A percentile compares a stretch with the other conserved stretches of the same genome.
phyloP scores from a whole-genome alignment of 1,140 invertebrate genomes.

The Drosophila gunungcola region DNA sequence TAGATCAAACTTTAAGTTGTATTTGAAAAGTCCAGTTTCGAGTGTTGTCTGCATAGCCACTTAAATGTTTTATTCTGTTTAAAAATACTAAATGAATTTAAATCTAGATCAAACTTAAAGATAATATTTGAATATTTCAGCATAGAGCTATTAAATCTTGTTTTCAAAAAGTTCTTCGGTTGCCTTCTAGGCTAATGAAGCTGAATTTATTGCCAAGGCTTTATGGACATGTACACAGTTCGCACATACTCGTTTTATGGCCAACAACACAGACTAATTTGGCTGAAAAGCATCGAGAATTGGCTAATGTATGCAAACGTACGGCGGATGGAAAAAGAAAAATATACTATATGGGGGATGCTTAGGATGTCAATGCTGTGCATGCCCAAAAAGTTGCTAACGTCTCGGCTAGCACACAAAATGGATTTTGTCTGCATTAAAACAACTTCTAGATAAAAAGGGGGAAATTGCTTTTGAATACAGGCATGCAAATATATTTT shows the following conservation, averaged over 20 bases:
- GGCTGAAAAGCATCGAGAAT: slow-evolving; percentile 44
- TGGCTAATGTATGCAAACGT: slow-evolving; percentile 65
- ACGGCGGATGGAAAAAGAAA: neutral
- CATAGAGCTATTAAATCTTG: slow-evolving; percentile 15
- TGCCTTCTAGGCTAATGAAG: slow-evolving; percentile 51
- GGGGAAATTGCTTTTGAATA: slow-evolving; percentile 69
- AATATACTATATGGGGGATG: neutral
- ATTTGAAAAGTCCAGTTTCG: neutral
- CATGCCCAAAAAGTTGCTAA: slow-evolving; percentile 50
- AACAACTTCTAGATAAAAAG: slow-evolving; percentile 68
- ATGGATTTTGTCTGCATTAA: slow-evolving; percentile 61
- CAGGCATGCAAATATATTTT: slow-evolving; percentile 22
- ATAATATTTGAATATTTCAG: neutral
- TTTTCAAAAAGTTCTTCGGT: slow-evolving; percentile 20
- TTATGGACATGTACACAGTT: slow-evolving; percentile 61
- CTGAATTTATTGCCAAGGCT: slow-evolving; percentile 63
- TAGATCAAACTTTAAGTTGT: neutral
- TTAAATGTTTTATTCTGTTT: too few species aligned
- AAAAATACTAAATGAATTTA: too few species aligned
- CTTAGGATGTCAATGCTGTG: slow-evolving; percentile 17
- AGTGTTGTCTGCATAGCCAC: too few species aligned
- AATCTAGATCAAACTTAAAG: neutral
- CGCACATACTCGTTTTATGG: slow-evolving; percentile 66
- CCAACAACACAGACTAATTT: slow-evolving; percentile 45
- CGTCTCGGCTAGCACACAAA: slow-evolving; percentile 21